Conservation (phyloP, 1,140 invertebrate genomes). For the Planococcus citri region DNA sequence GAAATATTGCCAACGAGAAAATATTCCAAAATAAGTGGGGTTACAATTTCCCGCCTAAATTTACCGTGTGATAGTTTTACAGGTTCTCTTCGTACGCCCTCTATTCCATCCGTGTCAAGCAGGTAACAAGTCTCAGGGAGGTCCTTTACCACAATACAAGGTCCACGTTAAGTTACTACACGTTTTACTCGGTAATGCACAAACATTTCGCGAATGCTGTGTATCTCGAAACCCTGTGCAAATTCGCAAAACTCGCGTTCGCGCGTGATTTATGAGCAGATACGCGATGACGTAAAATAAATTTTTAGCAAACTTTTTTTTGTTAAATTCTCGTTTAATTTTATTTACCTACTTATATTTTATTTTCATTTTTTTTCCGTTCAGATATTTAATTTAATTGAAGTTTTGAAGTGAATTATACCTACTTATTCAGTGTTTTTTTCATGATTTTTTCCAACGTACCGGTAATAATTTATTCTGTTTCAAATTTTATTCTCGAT, state of each 20-base stretch:
- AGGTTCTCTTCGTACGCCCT: conserved; percentile 18
- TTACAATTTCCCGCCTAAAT: conserved; percentile 15
- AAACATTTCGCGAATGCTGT: conserved; percentile 8
- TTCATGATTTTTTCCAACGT: too few species aligned
- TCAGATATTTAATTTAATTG: too few species aligned
- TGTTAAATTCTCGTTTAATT: too few species aligned
- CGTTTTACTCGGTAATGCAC: conserved; percentile 16
- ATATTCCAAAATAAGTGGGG: conserved; percentile 12
- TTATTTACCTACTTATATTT: too few species aligned
- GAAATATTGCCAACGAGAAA: not conserved
- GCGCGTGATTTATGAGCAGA: not conserved
- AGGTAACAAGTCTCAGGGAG: conserved; percentile 17
- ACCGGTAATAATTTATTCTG: too few species aligned
- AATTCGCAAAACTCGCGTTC: not conserved
- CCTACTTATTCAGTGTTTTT: too few species aligned
- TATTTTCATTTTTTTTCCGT: too few species aligned
- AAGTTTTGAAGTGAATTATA: too few species aligned
- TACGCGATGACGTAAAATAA: not conserved
- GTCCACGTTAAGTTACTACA: conserved; percentile 12
- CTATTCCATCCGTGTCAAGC: conserved; percentile 14
- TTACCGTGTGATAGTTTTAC: conserved; percentile 15
- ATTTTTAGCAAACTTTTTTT: too few species aligned
- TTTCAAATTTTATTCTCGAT: too few species aligned
- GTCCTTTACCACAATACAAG: conserved; percentile 15
- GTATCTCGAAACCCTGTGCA: not conserved